Base-by-base conservation (phyloP, 2,113 vertebrate genomes). In the Elachura formosa region DNA sequence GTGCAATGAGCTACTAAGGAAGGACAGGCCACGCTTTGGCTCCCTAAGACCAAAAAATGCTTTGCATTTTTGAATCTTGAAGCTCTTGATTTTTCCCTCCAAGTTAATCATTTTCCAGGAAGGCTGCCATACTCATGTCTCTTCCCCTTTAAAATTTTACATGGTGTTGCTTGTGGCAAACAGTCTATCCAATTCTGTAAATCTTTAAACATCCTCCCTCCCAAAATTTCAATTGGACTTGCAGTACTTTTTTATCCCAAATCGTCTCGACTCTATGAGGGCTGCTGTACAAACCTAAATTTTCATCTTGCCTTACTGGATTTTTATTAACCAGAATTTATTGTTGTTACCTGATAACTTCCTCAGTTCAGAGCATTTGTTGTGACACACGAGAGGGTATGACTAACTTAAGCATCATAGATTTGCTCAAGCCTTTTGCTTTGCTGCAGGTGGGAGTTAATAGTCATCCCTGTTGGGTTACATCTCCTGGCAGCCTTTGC, bases 381-480 rank as follows among this genome's bases (percentile, higher is more conserved):
- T 58, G 40, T 13, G 52, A 28, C 29, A 9, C 4, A 2, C n/a
- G 51, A 45, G 8, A 8, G 10, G 3, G 13, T 29, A 36, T 29
- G 38, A 56, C 7, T 12, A 34, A 11, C 51, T 52, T 59, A 8
- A 17, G 23, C 4, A 18, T 34, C 33, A 11, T 0, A 1, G 46
- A 15, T 36, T 56, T 45, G 11, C 49, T 56, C 24, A 5, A 29
- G 25, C 33, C 28, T 33, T 63, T 45, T 15, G 3, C 38, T 45
- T 31, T 72, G 33, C 29, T 64, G 49, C 20, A 46, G 49, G 21
- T 25, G 14, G 59, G 41, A 43, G 63, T 15, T 38, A 20, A 17
- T 7, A 2, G 8, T 16, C 5, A 2, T 45, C 12, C 26, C 61
- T 10, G 4, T 2, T 26, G 56, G 51, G 52, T 17, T 11, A 2